phyloP scores from a whole-genome alignment of 2,797 vertebrate genomes.

The Tapirus indicus region DNA sequence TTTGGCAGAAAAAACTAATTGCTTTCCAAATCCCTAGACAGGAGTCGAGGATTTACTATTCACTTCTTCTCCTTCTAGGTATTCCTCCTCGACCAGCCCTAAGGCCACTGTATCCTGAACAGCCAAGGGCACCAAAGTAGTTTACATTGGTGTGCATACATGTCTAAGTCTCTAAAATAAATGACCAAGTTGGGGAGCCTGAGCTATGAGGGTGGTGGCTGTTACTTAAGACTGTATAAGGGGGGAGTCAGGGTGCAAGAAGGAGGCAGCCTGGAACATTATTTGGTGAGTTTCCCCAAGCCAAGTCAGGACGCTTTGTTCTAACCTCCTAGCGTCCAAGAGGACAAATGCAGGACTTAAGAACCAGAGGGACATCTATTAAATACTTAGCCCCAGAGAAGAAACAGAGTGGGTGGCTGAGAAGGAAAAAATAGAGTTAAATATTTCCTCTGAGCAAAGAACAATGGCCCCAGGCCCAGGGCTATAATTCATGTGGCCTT shows the following conservation, averaged over 20 bases:
- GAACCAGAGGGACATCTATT: not conserved
- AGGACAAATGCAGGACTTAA: not conserved
- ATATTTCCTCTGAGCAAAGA: constrained; percentile 66
- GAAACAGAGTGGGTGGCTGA: constrained; percentile 45
- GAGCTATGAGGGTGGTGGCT: not conserved
- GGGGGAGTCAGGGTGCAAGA: not conserved
- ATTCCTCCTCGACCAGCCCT: not conserved
- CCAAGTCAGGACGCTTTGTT: constrained; percentile 40
- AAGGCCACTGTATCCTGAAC: not conserved
- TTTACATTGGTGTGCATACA: not conserved
- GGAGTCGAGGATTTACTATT: not conserved
- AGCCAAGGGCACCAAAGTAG: not conserved
- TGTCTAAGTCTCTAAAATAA: not conserved
- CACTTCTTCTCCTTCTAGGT: not conserved
- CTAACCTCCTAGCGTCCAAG: not conserved
- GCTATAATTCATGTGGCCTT: constrained; percentile 45
- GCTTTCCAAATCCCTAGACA: not conserved
- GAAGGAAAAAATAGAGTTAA: constrained; percentile 66
- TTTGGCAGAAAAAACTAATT: not conserved
- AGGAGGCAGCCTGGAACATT: not conserved
- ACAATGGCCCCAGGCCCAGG: constrained; percentile 53
- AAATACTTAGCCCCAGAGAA: constrained; percentile 24
- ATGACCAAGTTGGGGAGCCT: not conserved
- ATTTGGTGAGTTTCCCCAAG: not conserved
- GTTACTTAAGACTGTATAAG: not conserved